Conservation (phyloP, 2,888 invertebrate genomes). For the Acronicta psi region DNA sequence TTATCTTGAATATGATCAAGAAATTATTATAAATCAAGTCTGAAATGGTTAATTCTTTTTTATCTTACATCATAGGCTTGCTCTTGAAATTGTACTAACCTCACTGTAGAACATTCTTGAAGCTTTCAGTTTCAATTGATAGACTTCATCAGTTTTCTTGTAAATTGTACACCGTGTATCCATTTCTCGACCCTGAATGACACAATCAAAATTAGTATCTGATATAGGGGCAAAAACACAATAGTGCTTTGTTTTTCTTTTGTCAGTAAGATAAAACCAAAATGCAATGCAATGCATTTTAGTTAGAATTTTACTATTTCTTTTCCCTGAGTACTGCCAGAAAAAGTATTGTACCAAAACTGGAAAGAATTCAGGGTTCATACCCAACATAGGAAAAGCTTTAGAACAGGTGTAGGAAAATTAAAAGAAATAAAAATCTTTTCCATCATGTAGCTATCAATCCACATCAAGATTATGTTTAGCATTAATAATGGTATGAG, state of each 20-base stretch:
- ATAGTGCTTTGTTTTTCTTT: background rate
- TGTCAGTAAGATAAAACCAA: slow-evolving; percentile 72
- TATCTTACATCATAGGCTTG: no score
- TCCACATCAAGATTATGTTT: background rate
- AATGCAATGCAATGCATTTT: slow-evolving; percentile 60
- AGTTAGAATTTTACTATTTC: slow-evolving; percentile 67
- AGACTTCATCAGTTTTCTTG: slow-evolving; percentile 99
- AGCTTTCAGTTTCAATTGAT: slow-evolving; percentile 98
- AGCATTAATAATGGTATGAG: background rate
- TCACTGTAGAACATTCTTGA: slow-evolving; percentile 97
- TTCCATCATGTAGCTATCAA: background rate
- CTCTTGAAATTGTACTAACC: slow-evolving; percentile 81
- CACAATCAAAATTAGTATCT: slow-evolving; percentile 8
- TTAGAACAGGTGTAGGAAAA: no score
- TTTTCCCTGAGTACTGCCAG: slow-evolving; percentile 78
- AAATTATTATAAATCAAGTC: no score
- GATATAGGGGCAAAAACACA: no score
- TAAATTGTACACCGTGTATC: slow-evolving; percentile 99
- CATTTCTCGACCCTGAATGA: slow-evolving; percentile 94
- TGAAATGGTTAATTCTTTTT: no score
- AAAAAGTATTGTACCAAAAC: slow-evolving; percentile 54
- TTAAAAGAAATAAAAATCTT: no score
- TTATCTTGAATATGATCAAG: no score
- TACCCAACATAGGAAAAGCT: background rate
- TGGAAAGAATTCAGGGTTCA: slow-evolving; percentile 80